phyloP scores from a whole-genome alignment of 2,113 vertebrate genomes.

The Blennius ocellaris region DNA sequence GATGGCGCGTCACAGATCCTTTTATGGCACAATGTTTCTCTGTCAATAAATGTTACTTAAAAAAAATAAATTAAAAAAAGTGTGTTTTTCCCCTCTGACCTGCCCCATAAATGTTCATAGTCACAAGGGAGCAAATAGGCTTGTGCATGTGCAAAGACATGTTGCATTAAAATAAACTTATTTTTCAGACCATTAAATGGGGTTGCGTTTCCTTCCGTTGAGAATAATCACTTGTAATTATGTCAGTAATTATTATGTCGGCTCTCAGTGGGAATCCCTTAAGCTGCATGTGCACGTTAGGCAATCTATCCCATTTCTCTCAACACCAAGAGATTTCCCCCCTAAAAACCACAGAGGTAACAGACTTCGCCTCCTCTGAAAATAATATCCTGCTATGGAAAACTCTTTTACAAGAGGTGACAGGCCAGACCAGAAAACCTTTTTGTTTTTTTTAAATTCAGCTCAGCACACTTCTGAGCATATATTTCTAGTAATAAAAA shows the following conservation, averaged over 20 bases:
- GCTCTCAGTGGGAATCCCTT: constrained; percentile 13
- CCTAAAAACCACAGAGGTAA: constrained; percentile 5
- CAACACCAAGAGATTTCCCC: constrained; percentile 28
- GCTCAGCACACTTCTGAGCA: constrained; percentile 13
- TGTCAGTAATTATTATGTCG: constrained; percentile 63
- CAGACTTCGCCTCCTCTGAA: constrained; percentile 26
- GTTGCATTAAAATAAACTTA: neutral
- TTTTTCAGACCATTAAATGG: constrained; percentile 29
- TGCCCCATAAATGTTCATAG: too few relatives aligned
- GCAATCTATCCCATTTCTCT: constrained; percentile 23
- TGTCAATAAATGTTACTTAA: too few relatives aligned
- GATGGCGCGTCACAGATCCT: constrained; percentile 72
- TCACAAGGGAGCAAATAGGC: too few relatives aligned
- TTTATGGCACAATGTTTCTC: constrained; percentile 49
- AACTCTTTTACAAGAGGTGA: constrained; percentile 28
- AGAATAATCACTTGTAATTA: constrained; percentile 67
- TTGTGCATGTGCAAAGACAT: too few relatives aligned
- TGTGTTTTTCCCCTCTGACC: neutral
- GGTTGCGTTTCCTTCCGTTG: constrained; percentile 44
- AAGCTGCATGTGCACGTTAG: constrained; percentile 19
- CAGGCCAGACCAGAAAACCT: neutral
- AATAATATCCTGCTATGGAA: constrained; percentile 40
- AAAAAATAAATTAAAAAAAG: too few relatives aligned
- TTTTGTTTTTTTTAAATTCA: constrained; percentile 3
- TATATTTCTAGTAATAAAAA: too few relatives aligned